Evolutionary conservation across 2,888 invertebrate genomes (phyloP).

Genomic region (Eristalinus sepulchralis): DNA sequence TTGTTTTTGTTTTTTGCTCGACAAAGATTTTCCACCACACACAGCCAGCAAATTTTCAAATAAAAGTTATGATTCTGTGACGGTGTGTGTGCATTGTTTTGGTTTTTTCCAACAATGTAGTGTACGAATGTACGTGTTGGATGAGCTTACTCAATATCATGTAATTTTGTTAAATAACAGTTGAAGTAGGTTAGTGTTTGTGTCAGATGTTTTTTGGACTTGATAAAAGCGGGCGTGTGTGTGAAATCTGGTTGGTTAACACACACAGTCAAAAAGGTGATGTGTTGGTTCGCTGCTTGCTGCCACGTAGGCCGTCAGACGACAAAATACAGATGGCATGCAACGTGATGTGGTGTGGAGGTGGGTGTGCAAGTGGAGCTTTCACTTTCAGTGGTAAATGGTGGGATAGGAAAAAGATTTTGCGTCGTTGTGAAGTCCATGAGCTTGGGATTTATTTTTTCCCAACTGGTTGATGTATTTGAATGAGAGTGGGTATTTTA

Average conservation of each 20-base stretch:
- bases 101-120: conserved; percentile 36
- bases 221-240: neutral
- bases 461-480: neutral
- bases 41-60: neutral
- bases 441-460: neutral
- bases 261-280: neutral
- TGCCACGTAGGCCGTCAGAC: conserved; percentile 25
- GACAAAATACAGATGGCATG: neutral
- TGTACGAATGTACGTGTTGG: neutral
- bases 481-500: neutral
- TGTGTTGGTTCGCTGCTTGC: neutral
- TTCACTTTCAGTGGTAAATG: conserved; percentile 20
- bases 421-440: conserved; percentile 7
- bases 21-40: neutral
- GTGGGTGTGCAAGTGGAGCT: conserved; percentile 13
- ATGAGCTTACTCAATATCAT: conserved; percentile 14
- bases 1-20: conserved; percentile 1
- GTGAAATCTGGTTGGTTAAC: neutral
- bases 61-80: neutral
- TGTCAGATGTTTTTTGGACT: conserved; percentile 62
- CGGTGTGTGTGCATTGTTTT: conserved; percentile 56
- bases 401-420: neutral
- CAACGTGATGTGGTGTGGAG: neutral
- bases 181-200: conserved; percentile 67
- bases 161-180: conserved; percentile 59